Percentiles rank a stretch among this genome's conserved stretches.
Evolutionary conservation across 1,140 invertebrate species (phyloP).

Genomic region (Neocloeon triangulifer): DNA sequence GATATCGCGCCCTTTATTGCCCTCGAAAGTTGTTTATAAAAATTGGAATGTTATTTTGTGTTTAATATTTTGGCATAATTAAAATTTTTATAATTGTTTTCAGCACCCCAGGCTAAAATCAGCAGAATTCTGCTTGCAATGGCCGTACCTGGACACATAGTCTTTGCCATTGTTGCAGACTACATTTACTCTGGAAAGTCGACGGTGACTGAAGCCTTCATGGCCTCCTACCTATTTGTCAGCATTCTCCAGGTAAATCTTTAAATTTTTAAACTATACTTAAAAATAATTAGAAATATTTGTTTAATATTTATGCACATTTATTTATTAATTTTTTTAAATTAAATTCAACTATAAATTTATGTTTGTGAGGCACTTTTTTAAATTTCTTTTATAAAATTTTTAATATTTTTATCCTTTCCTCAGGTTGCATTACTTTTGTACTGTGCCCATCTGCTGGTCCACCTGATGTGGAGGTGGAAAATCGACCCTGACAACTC

Average conservation of each 20-base stretch:
- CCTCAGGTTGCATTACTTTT: conserved; percentile 55
- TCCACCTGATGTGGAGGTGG: conserved; percentile 73
- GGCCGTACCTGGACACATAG: conserved; percentile 76
- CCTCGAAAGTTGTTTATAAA: neutral
- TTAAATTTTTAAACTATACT: conserved; percentile 1
- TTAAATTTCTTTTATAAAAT: no score
- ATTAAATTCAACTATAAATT: neutral
- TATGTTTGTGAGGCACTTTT: neutral
- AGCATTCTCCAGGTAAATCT: conserved; percentile 30
- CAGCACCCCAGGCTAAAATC: conserved; percentile 50
- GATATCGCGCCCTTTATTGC: no score
- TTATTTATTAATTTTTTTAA: conserved; percentile 3
- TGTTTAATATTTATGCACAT: conserved; percentile 5
- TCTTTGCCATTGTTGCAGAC: conserved; percentile 72
- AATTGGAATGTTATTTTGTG: no score
- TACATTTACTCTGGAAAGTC: conserved; percentile 31
- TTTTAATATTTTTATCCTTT: conserved; percentile 7
- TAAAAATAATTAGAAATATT: neutral
- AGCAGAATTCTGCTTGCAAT: conserved; percentile 66
- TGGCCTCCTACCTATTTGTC: conserved; percentile 38
- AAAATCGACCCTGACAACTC: conserved; percentile 91
- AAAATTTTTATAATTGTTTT: conserved; percentile 12
- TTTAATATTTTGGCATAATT: no score
- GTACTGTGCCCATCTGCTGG: conserved; percentile 66
- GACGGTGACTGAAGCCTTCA: conserved; percentile 32